Conservation (phyloP, 2,888 invertebrate species). For the Ctena decussata region DNA sequence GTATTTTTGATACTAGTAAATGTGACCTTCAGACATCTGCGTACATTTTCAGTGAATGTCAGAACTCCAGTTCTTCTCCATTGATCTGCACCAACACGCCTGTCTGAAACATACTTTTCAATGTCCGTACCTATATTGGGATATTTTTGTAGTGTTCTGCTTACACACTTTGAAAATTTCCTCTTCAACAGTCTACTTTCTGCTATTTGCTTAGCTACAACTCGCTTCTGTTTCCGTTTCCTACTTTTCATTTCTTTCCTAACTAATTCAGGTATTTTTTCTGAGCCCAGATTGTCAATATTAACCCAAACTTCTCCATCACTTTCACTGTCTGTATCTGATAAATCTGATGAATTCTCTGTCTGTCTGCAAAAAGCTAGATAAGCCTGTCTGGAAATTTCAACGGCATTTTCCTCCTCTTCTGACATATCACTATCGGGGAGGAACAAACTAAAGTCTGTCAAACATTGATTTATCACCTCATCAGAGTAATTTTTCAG, state of each 20-base stretch:
- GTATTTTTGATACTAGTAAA: background rate
- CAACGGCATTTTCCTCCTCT: too few species aligned
- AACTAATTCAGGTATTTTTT: background rate
- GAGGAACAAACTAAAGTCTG: too few species aligned
- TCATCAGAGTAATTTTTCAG: background rate
- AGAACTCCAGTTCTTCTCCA: background rate
- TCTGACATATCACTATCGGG: too few species aligned
- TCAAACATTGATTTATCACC: too few species aligned
- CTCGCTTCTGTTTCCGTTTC: background rate
- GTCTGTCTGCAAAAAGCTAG: too few species aligned
- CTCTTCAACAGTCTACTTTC: background rate
- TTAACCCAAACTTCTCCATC: background rate
- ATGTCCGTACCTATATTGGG: constrained; percentile 2
- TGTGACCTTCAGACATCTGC: background rate
- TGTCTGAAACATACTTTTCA: background rate
- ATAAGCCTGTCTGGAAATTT: too few species aligned
- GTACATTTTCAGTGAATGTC: background rate
- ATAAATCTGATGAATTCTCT: background rate
- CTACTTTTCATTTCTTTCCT: background rate
- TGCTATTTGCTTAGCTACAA: background rate
- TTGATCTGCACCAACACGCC: background rate
- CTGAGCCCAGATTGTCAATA: background rate
- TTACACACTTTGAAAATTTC: background rate
- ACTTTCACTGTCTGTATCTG: background rate
- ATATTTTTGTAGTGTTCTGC: background rate